These are phyloP conservation scores for Rafetus swinhoei DNA, from an alignment of 2,113 vertebrate species.

Conservation along the genomic window DNA sequence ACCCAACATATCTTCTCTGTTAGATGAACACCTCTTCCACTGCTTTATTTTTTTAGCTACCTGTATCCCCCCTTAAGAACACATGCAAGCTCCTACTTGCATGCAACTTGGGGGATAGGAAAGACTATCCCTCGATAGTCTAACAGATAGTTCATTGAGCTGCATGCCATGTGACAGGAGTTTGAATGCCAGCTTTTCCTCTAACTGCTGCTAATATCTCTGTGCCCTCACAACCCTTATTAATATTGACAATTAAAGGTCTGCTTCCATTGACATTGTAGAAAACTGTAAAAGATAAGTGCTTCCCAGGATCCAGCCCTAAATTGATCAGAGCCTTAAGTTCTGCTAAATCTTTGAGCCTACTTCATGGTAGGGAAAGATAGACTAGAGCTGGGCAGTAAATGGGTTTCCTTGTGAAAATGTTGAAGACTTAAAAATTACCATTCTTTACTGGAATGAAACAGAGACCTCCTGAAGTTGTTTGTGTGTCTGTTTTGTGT, in stretches of 20 bases:
- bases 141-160: background rate
- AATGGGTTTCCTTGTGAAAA: background rate
- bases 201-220: background rate
- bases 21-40: background rate
- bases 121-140: background rate
- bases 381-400: background rate
- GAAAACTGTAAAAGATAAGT: background rate
- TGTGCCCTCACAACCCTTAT: background rate
- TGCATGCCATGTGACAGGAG: background rate
- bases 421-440: background rate
- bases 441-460: background rate
- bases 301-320: background rate
- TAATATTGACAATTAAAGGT: background rate
- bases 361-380: background rate
- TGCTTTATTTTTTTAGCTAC: background rate
- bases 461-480: background rate
- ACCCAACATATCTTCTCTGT: background rate
- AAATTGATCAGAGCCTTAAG: background rate
- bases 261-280: background rate
- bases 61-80: background rate
- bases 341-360: background rate
- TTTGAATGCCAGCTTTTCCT: too few species aligned
- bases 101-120: background rate
- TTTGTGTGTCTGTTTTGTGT: background rate
- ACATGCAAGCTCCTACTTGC: background rate